Base-by-base conservation (phyloP, 2,113 vertebrate genomes). In the Paramisgurnus dabryanus region DNA sequence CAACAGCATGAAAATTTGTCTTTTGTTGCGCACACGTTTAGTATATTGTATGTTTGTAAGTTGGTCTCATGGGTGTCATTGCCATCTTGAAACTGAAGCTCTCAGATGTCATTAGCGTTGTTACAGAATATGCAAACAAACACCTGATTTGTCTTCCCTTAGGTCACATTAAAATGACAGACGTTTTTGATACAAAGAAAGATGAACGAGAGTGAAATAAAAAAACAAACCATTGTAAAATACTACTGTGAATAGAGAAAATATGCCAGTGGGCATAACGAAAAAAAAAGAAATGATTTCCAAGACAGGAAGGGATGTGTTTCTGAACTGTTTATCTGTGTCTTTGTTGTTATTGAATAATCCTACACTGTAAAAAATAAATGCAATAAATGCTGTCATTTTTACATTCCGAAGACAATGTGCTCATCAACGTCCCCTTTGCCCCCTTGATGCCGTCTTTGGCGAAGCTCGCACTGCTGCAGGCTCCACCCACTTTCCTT, bases 41-140 rank as follows among this genome's bases (percentile, higher is more conserved):
- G 55, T 58, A 5, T 40, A 40, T 6, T 64, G 15, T 39, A 43
- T 40, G 61, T 57, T 60, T 64, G 13, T 50, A 60, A 50, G 47
- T 73, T n/a, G 3, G 40, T 68, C 80, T 68, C 57, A 40, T 9
- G 65, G 53, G 80, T 18, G 12, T n/a, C 58, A 17, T 78, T 47
- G 1, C 6, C n/a, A 49, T 57, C 11, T 0, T 8, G 57, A 70
- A 39, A 50, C 41, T 12, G 27, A 39, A 7, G 8, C 11, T 71
- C 69, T 57, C 50, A 58, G 53, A 18, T 18, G n/a, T 57, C 17
- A 13, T 57, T 40, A 12, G 47, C 3, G 15, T 5, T 57, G 10
- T 57, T 41, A 57, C 34, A 12, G 27, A 71, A 71, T 55, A 49
- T n/a, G 17, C 5, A 69, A 63, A 77, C 9, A 11, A 49, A 45